Evolutionary conservation across 2,888 invertebrate genomes (phyloP).

Genomic region (Apodemia mormo): DNA sequence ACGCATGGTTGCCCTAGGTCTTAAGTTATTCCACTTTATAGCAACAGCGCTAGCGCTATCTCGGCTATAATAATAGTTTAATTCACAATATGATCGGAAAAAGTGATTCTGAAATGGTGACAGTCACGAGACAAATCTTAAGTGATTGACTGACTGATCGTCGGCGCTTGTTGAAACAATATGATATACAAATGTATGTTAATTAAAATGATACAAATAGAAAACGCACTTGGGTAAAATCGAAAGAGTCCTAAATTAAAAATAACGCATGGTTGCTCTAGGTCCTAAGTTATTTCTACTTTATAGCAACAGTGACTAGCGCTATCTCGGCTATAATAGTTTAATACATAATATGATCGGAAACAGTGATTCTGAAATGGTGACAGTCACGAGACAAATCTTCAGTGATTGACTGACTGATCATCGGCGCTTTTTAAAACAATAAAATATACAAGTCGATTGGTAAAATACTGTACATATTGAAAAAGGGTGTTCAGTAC

Average conservation of each 20-base stretch:
- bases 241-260: neutral
- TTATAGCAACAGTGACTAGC: constrained; percentile 35
- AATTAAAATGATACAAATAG: too few species aligned
- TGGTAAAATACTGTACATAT: too few species aligned
- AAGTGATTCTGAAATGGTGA: constrained; percentile 40
- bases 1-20: neutral
- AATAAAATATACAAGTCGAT: too few species aligned
- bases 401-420: too few species aligned
- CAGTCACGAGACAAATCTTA: neutral
- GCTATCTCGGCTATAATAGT: constrained; percentile 38
- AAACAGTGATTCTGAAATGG: constrained; percentile 42
- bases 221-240: too few species aligned
- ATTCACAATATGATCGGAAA: constrained; percentile 37
- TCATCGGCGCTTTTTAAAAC: too few species aligned
- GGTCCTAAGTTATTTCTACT: constrained; percentile 37
- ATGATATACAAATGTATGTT: too few species aligned
- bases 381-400: neutral
- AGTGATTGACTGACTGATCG: too few species aligned
- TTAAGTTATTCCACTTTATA: constrained; percentile 38
- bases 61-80: constrained; percentile 38
- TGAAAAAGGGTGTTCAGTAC: too few species aligned
- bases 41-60: constrained; percentile 35
- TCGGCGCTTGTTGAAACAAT: too few species aligned
- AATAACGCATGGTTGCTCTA: neutral
- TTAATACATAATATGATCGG: constrained; percentile 36